Evolutionary conservation across 2,113 vertebrate genomes (phyloP).

Genomic region (Indicator indicator): DNA sequence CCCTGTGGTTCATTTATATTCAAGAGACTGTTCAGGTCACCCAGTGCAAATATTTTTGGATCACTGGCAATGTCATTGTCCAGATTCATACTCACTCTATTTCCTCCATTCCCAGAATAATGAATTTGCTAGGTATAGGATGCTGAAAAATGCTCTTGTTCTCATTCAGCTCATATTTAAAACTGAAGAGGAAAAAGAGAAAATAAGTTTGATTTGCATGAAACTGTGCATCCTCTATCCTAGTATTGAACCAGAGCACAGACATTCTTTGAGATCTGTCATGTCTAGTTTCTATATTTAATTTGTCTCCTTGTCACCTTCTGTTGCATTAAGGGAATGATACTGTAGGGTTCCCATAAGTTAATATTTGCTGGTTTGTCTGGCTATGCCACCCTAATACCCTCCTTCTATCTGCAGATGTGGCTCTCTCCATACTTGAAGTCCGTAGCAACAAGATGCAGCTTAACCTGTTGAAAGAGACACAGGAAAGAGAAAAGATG

Average conservation of each 20-base stretch:
- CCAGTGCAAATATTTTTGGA: conserved; percentile 60
- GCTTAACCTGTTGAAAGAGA: conserved; percentile 2
- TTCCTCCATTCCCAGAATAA: conserved; percentile 40
- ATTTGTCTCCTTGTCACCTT: conserved; percentile 29
- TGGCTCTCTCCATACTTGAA: not conserved
- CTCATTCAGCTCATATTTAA: conserved; percentile 32
- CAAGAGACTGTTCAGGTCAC: conserved; percentile 48
- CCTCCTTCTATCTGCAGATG: not conserved
- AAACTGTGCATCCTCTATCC: conserved; percentile 50
- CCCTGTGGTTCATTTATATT: conserved; percentile 56
- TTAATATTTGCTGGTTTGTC: not conserved
- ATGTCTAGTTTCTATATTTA: conserved; percentile 26
- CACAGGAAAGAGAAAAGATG: not conserved
- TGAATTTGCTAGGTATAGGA: conserved; percentile 14
- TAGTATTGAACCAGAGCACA: conserved; percentile 31
- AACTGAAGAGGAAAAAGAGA: conserved; percentile 19
- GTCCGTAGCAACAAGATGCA: not conserved
- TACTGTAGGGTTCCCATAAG: not conserved
- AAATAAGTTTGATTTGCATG: conserved; percentile 61
- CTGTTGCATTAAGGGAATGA: conserved; percentile 15
- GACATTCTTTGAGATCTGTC: not conserved
- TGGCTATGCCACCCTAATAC: not conserved
- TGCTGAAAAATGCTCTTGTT: conserved; percentile 1
- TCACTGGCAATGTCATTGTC: conserved; percentile 28
- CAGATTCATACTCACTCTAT: conserved; percentile 38